phyloP scores from a whole-genome alignment of 2,888 invertebrate species.

The Apodemia duryi region DNA sequence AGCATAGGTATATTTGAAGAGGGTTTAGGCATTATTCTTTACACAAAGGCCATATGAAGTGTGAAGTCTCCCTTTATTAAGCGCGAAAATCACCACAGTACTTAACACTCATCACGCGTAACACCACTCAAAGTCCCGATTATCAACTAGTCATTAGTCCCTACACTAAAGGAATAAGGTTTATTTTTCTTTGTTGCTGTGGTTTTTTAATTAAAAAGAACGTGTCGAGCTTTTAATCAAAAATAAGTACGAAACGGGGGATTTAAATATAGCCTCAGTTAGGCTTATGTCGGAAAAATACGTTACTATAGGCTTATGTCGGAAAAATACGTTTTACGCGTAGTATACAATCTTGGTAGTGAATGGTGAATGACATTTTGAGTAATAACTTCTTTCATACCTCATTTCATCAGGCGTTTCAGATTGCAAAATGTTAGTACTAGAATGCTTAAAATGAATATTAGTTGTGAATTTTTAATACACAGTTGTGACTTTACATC shows the following conservation, averaged over 20 bases:
- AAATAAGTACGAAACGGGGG: constrained; percentile 1
- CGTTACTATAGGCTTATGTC: background rate
- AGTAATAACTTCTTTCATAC: background rate
- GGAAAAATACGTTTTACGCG: background rate
- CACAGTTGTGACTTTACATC: too few species aligned
- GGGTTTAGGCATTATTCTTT: constrained; percentile 14
- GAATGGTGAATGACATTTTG: background rate
- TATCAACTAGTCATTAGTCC: constrained; percentile 8
- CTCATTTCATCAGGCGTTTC: background rate
- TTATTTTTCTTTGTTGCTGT: background rate
- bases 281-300: background rate
- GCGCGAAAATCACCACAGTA: constrained; percentile 29
- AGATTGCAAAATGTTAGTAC: too few species aligned
- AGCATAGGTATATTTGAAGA: constrained; percentile 10
- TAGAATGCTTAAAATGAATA: too few species aligned
- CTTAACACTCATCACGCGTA: constrained; percentile 30
- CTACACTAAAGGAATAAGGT: constrained; percentile 5
- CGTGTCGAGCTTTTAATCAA: constrained; percentile 14
- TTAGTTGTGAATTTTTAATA: too few species aligned
- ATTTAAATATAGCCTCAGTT: constrained; percentile 4
- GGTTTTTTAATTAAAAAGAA: constrained; percentile 12
- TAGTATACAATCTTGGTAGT: background rate
- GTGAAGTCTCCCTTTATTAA: constrained; percentile 23
- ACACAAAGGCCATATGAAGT: constrained; percentile 27
- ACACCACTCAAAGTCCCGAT: constrained; percentile 20